Conservation (phyloP, 2,888 invertebrate species). For the Arenicola marina region DNA sequence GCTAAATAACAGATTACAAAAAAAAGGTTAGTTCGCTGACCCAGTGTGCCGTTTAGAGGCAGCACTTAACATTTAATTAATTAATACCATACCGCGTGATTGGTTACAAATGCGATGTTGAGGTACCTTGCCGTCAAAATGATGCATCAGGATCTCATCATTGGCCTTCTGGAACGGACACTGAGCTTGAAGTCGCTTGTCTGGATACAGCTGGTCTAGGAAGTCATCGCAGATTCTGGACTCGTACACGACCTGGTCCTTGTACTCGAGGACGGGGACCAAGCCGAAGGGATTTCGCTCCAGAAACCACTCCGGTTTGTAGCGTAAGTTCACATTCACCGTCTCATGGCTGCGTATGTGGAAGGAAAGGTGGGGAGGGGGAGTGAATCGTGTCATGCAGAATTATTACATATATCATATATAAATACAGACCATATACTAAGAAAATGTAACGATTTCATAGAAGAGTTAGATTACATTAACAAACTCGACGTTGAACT, state of each 20-base stretch:
- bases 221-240: conserved; percentile 67
- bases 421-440: no score
- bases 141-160: neutral
- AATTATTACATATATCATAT: no score
- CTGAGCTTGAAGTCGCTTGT: neutral
- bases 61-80: no score
- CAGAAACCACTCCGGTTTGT: conserved; percentile 65
- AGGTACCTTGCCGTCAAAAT: neutral
- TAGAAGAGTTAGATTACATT: no score
- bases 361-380: neutral
- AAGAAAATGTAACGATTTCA: no score
- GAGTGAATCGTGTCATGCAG: neutral
- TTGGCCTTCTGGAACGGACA: neutral
- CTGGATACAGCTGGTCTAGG: conserved; percentile 65
- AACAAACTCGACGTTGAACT: no score
- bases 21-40: no score
- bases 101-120: no score
- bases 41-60: no score
- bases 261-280: conserved; percentile 61
- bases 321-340: conserved; percentile 64
- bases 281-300: conserved; percentile 64
- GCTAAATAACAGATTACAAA: no score
- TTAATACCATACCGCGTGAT: no score
- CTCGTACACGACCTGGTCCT: conserved; percentile 65
- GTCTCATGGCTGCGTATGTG: conserved; percentile 58